A percentile compares a stretch with the other conserved stretches of the same genome.
These are phyloP conservation scores for Penaeus vannamei DNA, from an alignment of 1,140 invertebrate genomes.

Conservation along the genomic window DNA sequence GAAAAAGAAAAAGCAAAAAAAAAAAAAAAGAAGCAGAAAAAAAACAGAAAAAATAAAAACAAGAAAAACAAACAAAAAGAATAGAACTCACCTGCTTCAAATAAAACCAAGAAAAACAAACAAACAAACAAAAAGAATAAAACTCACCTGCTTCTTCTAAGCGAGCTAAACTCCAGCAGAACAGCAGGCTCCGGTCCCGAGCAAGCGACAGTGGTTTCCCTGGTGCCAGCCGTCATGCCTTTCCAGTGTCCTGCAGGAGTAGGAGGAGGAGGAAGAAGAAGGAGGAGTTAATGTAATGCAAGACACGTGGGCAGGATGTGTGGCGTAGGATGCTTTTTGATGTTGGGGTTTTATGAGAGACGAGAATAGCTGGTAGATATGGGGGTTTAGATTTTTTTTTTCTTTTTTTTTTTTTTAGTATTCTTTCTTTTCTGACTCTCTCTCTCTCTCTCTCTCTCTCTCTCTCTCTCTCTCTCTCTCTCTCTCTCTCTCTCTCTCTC, in stretches of 20 bases:
- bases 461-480: conserved; percentile 37
- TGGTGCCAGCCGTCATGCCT: background rate
- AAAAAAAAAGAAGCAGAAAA: too few relatives aligned
- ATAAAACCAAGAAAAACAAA: too few relatives aligned
- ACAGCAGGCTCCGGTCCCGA: conserved; percentile 1
- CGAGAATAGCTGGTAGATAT: background rate
- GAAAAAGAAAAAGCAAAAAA: too few relatives aligned
- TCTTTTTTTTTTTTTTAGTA: too few relatives aligned
- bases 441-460: background rate
- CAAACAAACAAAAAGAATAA: background rate
- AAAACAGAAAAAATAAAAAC: too few relatives aligned
- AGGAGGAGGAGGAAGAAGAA: background rate
- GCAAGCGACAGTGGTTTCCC: background rate
- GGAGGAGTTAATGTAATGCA: background rate
- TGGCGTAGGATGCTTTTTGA: too few relatives aligned
- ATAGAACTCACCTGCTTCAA: too few relatives aligned
- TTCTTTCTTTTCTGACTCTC: too few relatives aligned
- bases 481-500: conserved; percentile 37
- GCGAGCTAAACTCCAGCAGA: background rate
- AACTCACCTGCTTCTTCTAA: background rate
- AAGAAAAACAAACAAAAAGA: too few relatives aligned
- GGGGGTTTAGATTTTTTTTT: background rate
- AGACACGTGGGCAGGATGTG: too few relatives aligned
- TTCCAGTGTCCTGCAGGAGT: background rate
- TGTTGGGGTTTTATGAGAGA: background rate